phyloP scores from a whole-genome alignment of 2,888 invertebrate genomes.

The Phalera bucephala region DNA sequence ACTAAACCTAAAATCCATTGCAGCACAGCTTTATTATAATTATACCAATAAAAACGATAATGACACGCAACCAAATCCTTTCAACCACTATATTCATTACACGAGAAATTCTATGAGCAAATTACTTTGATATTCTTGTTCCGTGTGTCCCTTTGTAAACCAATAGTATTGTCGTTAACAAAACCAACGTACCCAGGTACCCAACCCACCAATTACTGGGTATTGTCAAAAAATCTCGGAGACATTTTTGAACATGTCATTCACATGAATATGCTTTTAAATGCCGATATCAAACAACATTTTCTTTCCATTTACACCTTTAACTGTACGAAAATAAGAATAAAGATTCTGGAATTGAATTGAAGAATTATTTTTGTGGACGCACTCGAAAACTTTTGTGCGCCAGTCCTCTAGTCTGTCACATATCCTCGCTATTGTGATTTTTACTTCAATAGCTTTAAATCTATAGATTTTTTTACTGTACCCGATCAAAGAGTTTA shows the following conservation, averaged over 20 bases:
- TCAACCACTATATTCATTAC: conserved; percentile 48
- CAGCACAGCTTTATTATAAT: too few species aligned
- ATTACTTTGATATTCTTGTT: conserved; percentile 69
- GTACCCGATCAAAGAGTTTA: conserved; percentile 63
- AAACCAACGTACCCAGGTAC: conserved; percentile 77
- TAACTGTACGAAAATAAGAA: conserved; percentile 17
- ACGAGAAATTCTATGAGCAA: conserved; percentile 54
- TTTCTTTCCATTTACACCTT: conserved; percentile 30
- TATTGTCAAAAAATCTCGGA: conserved; percentile 74
- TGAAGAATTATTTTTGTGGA: conserved; percentile 35
- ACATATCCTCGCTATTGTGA: conserved; percentile 79
- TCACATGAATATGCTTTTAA: conserved; percentile 41
- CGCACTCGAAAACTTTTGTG: conserved; percentile 70
- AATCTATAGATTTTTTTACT: conserved; percentile 59
- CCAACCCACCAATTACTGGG: conserved; percentile 80
- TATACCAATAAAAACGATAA: too few species aligned
- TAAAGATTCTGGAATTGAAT: background rate
- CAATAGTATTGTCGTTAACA: conserved; percentile 70
- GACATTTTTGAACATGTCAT: conserved; percentile 81
- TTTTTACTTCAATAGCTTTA: conserved; percentile 63
- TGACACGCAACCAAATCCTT: conserved; percentile 35
- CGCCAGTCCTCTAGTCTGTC: conserved; percentile 74
- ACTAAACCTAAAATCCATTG: too few species aligned
- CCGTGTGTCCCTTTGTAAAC: conserved; percentile 60
- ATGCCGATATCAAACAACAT: conserved; percentile 5